A percentile compares a stretch with the other conserved stretches of the same genome.
Evolutionary conservation across 2,113 vertebrate species (phyloP).

Genomic region (Channa argus): DNA sequence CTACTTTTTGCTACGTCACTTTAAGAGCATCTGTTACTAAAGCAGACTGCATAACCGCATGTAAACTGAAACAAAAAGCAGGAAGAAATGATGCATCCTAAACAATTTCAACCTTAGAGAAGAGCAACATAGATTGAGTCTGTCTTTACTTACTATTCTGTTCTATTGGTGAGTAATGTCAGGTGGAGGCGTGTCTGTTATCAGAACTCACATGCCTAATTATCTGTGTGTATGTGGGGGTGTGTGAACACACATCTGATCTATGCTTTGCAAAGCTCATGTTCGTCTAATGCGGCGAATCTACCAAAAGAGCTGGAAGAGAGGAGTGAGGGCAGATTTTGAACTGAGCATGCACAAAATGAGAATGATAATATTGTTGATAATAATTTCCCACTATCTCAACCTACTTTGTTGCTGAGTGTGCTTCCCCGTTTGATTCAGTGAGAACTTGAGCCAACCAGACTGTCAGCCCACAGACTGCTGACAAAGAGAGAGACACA

Average conservation of each 20-base stretch:
- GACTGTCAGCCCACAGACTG: conserved; percentile 22
- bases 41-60: too few species aligned
- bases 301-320: background rate
- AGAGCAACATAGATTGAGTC: background rate
- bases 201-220: background rate
- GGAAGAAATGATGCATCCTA: background rate
- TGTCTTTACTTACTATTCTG: background rate
- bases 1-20: background rate
- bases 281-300: background rate
- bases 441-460: background rate
- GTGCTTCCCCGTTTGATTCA: conserved; percentile 7
- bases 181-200: background rate
- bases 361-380: too few species aligned
- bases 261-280: background rate
- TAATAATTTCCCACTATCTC: background rate
- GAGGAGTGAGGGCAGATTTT: background rate
- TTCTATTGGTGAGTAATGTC: background rate
- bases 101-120: background rate
- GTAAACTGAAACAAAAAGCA: too few species aligned
- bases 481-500: background rate
- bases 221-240: background rate
- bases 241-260: background rate
- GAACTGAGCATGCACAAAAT: background rate
- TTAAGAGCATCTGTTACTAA: too few species aligned
- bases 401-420: conserved; percentile 14